Base-by-base conservation (phyloP, 2,888 invertebrate species). In the Pinctada fucata region DNA sequence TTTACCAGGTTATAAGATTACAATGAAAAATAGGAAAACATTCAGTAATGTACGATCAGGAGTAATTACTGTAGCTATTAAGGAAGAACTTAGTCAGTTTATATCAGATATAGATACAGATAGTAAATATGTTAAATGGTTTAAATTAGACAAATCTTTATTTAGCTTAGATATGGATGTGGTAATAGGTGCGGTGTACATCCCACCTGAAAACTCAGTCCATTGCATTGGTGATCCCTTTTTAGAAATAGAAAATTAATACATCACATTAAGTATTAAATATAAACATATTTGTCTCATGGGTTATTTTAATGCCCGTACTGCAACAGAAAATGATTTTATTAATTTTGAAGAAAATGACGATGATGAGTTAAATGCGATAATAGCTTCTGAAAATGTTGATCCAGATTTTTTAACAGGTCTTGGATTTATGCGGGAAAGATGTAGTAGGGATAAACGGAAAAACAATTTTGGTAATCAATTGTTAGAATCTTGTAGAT, bases 1-100 rank as follows among this genome's bases (percentile, higher is more conserved):
- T 52, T 71, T 71, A 51, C 71, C 52, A 51, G 71, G 71, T 6
- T 71, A n/a, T 31, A 51, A 51, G 3, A 52, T 52, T n/a, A 71
- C 8, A 51, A 52, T 71, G 71, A 71, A 71, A 71, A 71, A 71
- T 31, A 71, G 71, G n/a, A 51, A 51, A n/a, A 49, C 51, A n/a
- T n/a, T n/a, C n/a, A n/a, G n/a, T n/a, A n/a, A n/a, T n/a, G n/a
- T n/a, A n/a, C n/a, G n/a, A n/a, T 72, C 72, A 47, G 72, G 72
- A 5, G 72, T 5, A 6, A 72, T 31, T 10, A 16, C 31, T 16
- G n/a, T 70, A 51, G 72, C 31, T n/a, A 58, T 58, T 31, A 72
- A 52, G 58, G 31, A 72, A 58, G 16, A 16, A 52, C 50, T 45
- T 31, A 16, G 45, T 8, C 58, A 31, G 58, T 58, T 58, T 45